A percentile compares a stretch with the other conserved stretches of the same genome.
Conservation (phyloP, 2,888 invertebrate species). For the Leucozona laternaria region DNA sequence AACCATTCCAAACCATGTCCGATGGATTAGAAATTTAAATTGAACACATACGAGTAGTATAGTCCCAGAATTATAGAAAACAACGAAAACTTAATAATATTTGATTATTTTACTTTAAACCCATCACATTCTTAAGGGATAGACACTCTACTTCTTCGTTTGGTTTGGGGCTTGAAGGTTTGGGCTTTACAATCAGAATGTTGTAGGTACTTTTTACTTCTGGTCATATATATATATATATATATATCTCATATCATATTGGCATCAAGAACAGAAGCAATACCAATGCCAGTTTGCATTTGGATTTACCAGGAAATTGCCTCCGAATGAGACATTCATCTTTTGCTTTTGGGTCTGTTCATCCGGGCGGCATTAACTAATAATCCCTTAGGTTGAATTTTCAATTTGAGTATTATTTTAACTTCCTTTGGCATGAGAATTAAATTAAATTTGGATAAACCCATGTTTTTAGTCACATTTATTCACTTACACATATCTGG, state of each 20-base stretch:
- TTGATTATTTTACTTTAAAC: conserved; percentile 28
- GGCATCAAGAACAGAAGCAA: background rate
- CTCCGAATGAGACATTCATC: conserved; percentile 22
- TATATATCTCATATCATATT: background rate
- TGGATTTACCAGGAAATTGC: conserved; percentile 45
- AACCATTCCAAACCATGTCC: conserved; percentile 25
- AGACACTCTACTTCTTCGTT: background rate
- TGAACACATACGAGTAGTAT: background rate
- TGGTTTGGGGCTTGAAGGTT: no score
- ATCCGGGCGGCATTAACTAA: conserved; percentile 71
- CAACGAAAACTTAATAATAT: conserved; percentile 10
- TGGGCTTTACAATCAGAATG: conserved; percentile 7
- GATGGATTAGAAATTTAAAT: conserved; percentile 32
- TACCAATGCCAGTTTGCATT: conserved; percentile 16
- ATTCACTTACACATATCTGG: background rate
- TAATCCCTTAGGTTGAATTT: conserved; percentile 72
- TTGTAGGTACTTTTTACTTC: conserved; percentile 7
- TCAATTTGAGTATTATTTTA: conserved; percentile 74
- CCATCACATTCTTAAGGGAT: background rate
- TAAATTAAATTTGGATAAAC: conserved; percentile 70
- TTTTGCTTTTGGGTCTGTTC: conserved; percentile 39
- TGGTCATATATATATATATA: background rate
- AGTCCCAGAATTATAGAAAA: no score
- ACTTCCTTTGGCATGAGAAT: conserved; percentile 67
- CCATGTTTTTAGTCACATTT: conserved; percentile 52